phyloP scores from a whole-genome alignment of 2,888 invertebrate species.

The Leucoptera coffeella region DNA sequence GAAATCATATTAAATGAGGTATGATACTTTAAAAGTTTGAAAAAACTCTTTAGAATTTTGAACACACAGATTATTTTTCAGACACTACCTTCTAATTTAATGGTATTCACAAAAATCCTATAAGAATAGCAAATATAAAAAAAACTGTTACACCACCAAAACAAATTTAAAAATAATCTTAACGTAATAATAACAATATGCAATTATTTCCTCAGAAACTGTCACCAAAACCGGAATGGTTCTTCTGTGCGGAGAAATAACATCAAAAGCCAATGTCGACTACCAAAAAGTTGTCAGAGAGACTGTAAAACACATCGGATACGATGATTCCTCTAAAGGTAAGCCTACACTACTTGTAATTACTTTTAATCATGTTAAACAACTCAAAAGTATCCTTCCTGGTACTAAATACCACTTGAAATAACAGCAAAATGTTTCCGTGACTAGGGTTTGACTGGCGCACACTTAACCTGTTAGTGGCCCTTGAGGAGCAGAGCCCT shows the following conservation, averaged over 20 bases:
- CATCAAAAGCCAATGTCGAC: conserved; percentile 95
- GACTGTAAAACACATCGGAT: conserved; percentile 96
- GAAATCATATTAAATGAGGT: too few species aligned
- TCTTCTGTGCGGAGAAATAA: conserved; percentile 96
- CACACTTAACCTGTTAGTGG: conserved; percentile 97
- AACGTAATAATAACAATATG: too few species aligned
- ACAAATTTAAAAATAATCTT: too few species aligned
- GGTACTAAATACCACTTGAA: too few species aligned
- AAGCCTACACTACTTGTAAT: too few species aligned
- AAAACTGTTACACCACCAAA: neutral
- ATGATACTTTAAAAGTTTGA: too few species aligned
- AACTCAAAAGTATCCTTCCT: too few species aligned
- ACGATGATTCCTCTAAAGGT: conserved; percentile 97
- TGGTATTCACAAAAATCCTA: too few species aligned
- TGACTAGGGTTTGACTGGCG: conserved; percentile 96
- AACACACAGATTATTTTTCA: too few species aligned
- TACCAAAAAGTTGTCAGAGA: conserved; percentile 96
- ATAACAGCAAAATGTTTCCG: conserved; percentile 1
- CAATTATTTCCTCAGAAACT: conserved; percentile 77
- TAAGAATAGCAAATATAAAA: conserved; percentile 2
- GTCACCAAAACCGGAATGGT: conserved; percentile 99
- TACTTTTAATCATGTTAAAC: too few species aligned
- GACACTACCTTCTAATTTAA: too few species aligned
- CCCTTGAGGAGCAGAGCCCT: conserved; percentile 93
- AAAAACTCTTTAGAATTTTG: too few species aligned